These are phyloP conservation scores for Peromyscus californicus DNA, from an alignment of 2,113 vertebrate genomes.

Conservation along the genomic window DNA sequence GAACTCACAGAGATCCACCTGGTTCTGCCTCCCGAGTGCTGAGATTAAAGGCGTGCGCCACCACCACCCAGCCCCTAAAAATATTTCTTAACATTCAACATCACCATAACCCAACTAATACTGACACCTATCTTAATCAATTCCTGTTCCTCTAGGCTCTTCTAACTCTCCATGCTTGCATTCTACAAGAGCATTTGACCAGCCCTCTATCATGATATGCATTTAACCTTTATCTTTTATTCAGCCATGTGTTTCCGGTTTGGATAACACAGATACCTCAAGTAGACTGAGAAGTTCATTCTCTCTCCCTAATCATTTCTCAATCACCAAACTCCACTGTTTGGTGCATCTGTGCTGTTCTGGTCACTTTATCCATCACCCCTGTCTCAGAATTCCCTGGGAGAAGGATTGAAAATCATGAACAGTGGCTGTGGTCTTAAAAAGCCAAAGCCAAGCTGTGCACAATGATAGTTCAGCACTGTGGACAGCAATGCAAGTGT, in stretches of 20 bases:
- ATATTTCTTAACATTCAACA: not conserved
- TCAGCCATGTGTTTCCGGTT: not conserved
- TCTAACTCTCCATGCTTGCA: not conserved
- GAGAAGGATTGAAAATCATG: not conserved
- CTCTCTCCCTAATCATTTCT: not conserved
- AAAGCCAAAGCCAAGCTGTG: not conserved
- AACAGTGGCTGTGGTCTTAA: not conserved
- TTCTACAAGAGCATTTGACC: not conserved
- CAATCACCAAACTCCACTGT: not conserved
- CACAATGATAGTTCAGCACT: constrained; percentile 72
- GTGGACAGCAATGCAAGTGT: constrained; percentile 68
- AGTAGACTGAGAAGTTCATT: not conserved
- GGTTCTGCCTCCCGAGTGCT: too few relatives aligned
- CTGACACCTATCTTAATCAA: not conserved
- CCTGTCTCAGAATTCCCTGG: not conserved
- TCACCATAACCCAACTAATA: not conserved
- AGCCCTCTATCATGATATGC: not conserved
- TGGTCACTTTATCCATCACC: not conserved
- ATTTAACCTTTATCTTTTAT: not conserved
- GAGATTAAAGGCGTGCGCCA: too few relatives aligned
- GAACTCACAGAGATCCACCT: too few relatives aligned
- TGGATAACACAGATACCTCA: constrained; percentile 23
- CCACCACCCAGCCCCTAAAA: not conserved
- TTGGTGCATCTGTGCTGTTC: not conserved
- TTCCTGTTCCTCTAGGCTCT: not conserved